Percentiles rank a stretch among this genome's conserved stretches.
These are phyloP conservation scores for Himantopus leucocephalus DNA, from an alignment of 2,113 vertebrate species.

Conservation along the genomic window DNA sequence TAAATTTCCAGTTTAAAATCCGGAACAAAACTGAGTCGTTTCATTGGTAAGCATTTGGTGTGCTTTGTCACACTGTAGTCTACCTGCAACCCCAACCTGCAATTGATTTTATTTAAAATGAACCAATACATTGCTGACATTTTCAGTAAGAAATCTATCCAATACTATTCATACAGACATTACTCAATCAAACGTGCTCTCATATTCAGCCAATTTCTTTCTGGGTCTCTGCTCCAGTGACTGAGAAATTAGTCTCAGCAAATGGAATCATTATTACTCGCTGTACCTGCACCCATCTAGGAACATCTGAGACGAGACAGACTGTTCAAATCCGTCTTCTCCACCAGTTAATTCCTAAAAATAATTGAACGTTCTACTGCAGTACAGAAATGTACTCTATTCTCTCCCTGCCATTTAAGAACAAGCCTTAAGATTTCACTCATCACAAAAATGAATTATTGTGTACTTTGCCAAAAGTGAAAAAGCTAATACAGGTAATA, in stretches of 20 bases:
- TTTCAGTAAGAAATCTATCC: neutral
- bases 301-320: constrained; percentile 30
- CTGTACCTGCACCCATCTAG: constrained; percentile 33
- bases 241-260: constrained; percentile 36
- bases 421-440: neutral
- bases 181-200: neutral
- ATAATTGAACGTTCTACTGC: neutral
- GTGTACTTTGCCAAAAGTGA: neutral
- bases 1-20: neutral
- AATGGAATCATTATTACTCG: neutral
- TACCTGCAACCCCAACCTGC: neutral
- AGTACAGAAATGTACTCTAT: neutral
- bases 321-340: constrained; percentile 17
- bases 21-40: neutral
- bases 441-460: neutral
- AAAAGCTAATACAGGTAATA: neutral
- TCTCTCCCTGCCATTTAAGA: neutral
- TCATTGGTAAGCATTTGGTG: neutral
- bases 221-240: constrained; percentile 14
- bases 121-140: neutral
- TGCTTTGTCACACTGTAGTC: neutral
- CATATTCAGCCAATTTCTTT: constrained; percentile 11
- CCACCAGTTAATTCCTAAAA: neutral
- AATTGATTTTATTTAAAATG: neutral
- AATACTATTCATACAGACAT: neutral